Conservation (phyloP, 2,888 invertebrate species). For the Podotricha telesiphe region DNA sequence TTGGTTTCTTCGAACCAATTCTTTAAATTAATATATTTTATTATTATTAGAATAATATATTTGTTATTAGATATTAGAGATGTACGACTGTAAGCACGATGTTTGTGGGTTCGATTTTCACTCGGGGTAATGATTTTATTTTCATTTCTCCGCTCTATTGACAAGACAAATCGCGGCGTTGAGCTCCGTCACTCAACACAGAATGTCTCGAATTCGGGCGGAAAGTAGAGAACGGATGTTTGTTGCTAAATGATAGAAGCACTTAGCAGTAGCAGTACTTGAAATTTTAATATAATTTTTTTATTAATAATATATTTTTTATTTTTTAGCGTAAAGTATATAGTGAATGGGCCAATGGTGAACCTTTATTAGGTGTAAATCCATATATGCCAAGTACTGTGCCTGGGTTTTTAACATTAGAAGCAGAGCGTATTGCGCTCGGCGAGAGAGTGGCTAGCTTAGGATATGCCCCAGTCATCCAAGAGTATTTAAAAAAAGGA, state of each 20-base stretch:
- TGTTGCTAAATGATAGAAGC: no score
- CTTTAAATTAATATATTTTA: background rate
- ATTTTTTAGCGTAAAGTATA: conserved; percentile 86
- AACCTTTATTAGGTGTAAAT: conserved; percentile 89
- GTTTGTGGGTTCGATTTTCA: no score
- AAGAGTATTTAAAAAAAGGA: conserved; percentile 94
- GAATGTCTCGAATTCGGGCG: no score
- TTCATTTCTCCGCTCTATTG: no score
- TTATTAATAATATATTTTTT: background rate
- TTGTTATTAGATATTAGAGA: background rate
- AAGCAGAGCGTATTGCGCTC: conserved; percentile 87
- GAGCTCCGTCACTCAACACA: no score
- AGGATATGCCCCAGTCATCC: conserved; percentile 93
- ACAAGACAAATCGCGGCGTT: no score
- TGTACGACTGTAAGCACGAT: no score
- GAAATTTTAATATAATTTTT: no score
- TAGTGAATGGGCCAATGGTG: conserved; percentile 89
- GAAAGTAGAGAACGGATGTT: no score
- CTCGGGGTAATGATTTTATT: no score
- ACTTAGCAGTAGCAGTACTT: no score
- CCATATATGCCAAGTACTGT: conserved; percentile 81
- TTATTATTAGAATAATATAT: background rate
- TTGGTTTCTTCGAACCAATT: background rate
- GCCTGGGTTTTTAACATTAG: conserved; percentile 84
- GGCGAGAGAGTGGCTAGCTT: conserved; percentile 90